Percentiles rank a stretch among this genome's conserved stretches.
Evolutionary conservation across 2,888 invertebrate genomes (phyloP).

Genomic region (Pristionchus arcanus): DNA sequence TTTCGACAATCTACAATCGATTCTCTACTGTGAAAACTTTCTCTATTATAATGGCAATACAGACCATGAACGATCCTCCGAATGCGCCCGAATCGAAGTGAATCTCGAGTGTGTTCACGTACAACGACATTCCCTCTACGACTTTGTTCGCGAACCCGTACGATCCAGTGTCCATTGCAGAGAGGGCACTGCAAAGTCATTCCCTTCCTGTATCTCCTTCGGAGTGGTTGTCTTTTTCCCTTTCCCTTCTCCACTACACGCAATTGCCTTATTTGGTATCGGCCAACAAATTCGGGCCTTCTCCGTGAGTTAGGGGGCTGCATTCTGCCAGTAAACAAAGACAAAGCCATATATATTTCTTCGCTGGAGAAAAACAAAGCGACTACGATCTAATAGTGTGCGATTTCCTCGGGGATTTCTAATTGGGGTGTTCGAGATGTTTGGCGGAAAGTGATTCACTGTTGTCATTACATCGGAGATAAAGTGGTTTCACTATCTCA

Average conservation of each 20-base stretch:
- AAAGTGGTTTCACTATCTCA: too few relatives aligned
- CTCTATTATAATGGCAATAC: slow-evolving; percentile 52
- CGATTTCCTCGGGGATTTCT: neutral
- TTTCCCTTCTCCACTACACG: neutral
- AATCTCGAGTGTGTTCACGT: slow-evolving; percentile 94
- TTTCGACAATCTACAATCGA: too few relatives aligned
- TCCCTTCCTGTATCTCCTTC: neutral
- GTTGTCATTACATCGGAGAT: neutral
- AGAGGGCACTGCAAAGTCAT: slow-evolving; percentile 16
- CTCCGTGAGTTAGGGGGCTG: neutral
- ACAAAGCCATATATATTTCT: neutral
- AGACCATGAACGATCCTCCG: slow-evolving; percentile 94
- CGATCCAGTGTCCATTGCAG: slow-evolving; percentile 68
- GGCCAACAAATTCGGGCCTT: neutral
- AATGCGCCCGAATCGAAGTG: slow-evolving; percentile 96
- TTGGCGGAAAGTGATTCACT: slow-evolving; percentile 28
- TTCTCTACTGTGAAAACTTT: too few relatives aligned
- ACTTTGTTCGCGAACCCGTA: slow-evolving; percentile 94
- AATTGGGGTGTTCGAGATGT: slow-evolving; percentile 22
- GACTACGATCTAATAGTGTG: neutral
- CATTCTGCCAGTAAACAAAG: neutral
- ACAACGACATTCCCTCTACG: slow-evolving; percentile 96
- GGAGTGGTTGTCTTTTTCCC: neutral
- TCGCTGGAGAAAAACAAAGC: neutral
- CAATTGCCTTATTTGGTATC: neutral